Evolutionary conservation across 2,797 vertebrate species (phyloP), one percentile per base, ranked within the genome.

Genomic region (Rhadinocentrus ornatus): DNA sequence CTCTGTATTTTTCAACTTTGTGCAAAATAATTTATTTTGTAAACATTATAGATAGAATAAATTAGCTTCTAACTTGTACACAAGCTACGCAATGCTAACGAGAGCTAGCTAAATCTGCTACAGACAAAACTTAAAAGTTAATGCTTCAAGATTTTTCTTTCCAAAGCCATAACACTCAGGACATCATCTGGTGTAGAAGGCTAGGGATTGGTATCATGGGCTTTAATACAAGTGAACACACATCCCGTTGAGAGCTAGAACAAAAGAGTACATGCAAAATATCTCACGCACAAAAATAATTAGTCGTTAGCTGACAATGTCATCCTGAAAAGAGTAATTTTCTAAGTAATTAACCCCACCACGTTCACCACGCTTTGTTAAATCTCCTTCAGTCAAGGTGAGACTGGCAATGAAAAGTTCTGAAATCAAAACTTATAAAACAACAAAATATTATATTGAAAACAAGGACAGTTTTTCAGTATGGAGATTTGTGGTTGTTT

Each of bases 351-450:
- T 41, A 10, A 31, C 3, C 12, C 29, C 35, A 39, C 27, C 4
- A 55, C 4, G 31, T 2, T 29, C n/a, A 48, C 46, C 46, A 48
- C 22, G 29, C 37, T 66, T 66, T 57, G 29, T 66, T 46, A 24
- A 32, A 16, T 41, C 27, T 56, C 13, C 64, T 44, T 56, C 20
- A 55, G 26, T 55, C n/a, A 66, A 53, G 50, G 50, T 53, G 24
- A 53, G 24, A 26, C 11, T 50, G n/a, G 22, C 11, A 53, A 26
- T 26, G 50, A 53, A 53, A 46, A 56, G 24, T 37, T 41, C 35
- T 22, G 26, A 66, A 1, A 31, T 29, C 4, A 56, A 41, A 55
- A 54, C 34, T 22, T 41, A 22, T 12, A 41, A 29, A 39, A n/a
- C 18, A 54, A 15, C 1, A n/a, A 66, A 41, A 12, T 29, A n/a